These are phyloP conservation scores for Brachyptera putata DNA, from an alignment of 2,888 invertebrate genomes.

Conservation along the genomic window DNA sequence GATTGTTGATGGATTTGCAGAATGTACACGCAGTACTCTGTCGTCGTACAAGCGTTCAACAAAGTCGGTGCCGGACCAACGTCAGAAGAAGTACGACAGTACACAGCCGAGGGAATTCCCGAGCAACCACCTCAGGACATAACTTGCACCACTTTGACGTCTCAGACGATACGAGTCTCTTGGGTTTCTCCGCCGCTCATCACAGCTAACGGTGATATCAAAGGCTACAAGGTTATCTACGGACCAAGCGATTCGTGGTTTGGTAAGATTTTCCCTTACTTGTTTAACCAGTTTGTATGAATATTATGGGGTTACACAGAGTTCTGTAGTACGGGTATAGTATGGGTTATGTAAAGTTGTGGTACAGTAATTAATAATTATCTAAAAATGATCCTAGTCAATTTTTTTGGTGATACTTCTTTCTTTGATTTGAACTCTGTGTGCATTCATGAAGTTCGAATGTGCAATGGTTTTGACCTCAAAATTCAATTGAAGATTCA, in stretches of 20 bases:
- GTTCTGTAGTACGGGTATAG: too few relatives aligned
- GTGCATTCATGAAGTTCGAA: too few relatives aligned
- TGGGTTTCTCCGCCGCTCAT: constrained; percentile 92
- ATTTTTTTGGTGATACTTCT: too few relatives aligned
- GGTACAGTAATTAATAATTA: too few relatives aligned
- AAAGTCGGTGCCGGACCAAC: constrained; percentile 90
- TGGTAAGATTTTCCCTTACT: constrained; percentile 58
- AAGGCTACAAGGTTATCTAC: constrained; percentile 92
- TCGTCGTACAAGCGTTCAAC: constrained; percentile 93
- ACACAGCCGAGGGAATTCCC: constrained; percentile 91
- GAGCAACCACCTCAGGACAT: constrained; percentile 90
- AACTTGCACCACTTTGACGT: constrained; percentile 86
- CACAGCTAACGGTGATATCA: constrained; percentile 90
- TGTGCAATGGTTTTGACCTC: too few relatives aligned
- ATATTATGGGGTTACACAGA: too few relatives aligned
- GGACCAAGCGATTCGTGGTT: constrained; percentile 90
- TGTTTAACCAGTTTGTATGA: too few relatives aligned
- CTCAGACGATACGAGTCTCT: constrained; percentile 88
- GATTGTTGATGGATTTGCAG: too few relatives aligned
- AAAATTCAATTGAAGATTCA: too few relatives aligned
- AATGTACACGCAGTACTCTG: constrained; percentile 93
- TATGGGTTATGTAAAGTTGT: too few relatives aligned
- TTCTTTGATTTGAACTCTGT: too few relatives aligned
- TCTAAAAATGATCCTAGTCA: too few relatives aligned
- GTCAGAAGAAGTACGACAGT: constrained; percentile 82